Evolutionary conservation across 2,888 invertebrate species (phyloP), one percentile per base, ranked within the genome.

Genomic region (Drosophila borborema): DNA sequence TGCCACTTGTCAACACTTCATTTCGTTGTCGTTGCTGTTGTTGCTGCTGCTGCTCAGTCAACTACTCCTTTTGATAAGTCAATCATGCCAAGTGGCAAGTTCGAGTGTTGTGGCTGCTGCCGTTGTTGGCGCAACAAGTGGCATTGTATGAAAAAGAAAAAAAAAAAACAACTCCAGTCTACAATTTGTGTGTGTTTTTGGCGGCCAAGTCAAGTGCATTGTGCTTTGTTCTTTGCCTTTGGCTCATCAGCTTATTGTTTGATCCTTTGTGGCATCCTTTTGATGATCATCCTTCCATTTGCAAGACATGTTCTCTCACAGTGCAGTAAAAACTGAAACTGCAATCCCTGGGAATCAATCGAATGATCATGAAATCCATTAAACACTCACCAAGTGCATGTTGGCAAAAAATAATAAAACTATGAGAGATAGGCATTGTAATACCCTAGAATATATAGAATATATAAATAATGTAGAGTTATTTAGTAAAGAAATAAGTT

Each of bases 21-120:
- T 88, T 85, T 80, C 71, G 80, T 71, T 69, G 74, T 53, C 59
- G 64, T 46, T 64, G 72, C 16, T 64, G 78, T 41, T 66, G 76
- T 16, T 65, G 69, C 53, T 53, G 59, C 34, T 66, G 74, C 56
- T 66, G 74, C 56, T 54, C 77, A 78, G 81, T 80, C 73, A 81
- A 74, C 80, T 74, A 77, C 78, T 82, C 79, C 87, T 90, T 84
- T 87, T 87, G 87, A 87, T 87, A 90, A 87, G 87, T 87, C 87
- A 87, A 87, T 87, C 87, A 87, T 69, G 86, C 82, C 89, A 87
- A 85, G 88, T 88, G 90, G 86, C 85, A 89, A 82, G 82, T 86
- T 86, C 89, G 82, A 88, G 86, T 86, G 79, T 72, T 82, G 89
- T 46, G 72, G 65, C 46, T 58, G 66, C 34, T 66, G 74, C 46